Conservation (phyloP, 1,140 invertebrate species). For the Drosophila subpulchrella region DNA sequence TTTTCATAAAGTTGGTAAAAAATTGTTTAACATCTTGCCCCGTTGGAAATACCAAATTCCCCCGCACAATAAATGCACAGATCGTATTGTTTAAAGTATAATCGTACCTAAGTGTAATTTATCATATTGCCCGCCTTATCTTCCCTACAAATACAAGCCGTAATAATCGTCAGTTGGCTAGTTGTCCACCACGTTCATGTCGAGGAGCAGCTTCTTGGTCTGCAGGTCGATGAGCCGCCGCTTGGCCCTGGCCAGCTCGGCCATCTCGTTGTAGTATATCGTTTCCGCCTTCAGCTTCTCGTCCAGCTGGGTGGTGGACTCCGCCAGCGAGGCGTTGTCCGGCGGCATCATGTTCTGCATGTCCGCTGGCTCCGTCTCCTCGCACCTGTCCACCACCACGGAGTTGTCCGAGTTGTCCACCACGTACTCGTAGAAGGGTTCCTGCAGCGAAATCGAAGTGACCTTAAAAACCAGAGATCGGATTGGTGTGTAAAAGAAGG, state of each 20-base stretch:
- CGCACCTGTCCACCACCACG: slow-evolving; percentile 35
- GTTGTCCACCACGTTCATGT: slow-evolving; percentile 69
- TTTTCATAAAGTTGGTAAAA: background rate
- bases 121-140: slow-evolving; percentile 26
- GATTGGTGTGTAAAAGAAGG: background rate
- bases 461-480: slow-evolving; percentile 35
- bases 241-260: slow-evolving; percentile 73
- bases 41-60: background rate
- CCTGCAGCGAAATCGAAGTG: slow-evolving; percentile 52
- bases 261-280: slow-evolving; percentile 81
- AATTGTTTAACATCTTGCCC: background rate
- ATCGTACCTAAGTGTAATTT: slow-evolving; percentile 20
- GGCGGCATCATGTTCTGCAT: slow-evolving; percentile 33
- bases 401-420: slow-evolving; percentile 58
- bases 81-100: slow-evolving; percentile 11
- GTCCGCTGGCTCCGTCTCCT: slow-evolving; percentile 50
- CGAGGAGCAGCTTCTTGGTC: slow-evolving; percentile 66
- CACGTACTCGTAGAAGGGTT: slow-evolving; percentile 72
- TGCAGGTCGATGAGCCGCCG: slow-evolving; percentile 70
- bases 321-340: slow-evolving; percentile 49
- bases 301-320: slow-evolving; percentile 62
- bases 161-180: slow-evolving; percentile 9
- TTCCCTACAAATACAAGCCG: slow-evolving; percentile 11
- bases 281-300: slow-evolving; percentile 79
- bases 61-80: background rate